phyloP scores from a whole-genome alignment of 2,888 invertebrate species.

The Cosmia trapezina region DNA sequence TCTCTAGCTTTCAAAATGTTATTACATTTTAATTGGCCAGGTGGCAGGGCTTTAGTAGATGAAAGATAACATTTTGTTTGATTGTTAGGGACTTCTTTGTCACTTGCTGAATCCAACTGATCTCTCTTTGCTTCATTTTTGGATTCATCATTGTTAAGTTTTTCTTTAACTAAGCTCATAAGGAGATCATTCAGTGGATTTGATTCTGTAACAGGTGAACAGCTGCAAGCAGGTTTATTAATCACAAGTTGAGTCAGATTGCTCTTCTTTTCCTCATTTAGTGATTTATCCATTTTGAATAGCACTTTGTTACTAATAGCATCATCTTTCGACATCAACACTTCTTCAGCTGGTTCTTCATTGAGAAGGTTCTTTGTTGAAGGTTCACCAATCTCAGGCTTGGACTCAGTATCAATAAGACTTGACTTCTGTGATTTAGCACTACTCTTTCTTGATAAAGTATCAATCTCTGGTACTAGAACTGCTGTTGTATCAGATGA shows the following conservation, averaged over 20 bases:
- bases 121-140: constrained; percentile 91
- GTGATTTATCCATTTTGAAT: constrained; percentile 84
- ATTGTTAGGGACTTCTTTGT: constrained; percentile 93
- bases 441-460: constrained; percentile 89
- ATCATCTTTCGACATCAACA: constrained; percentile 86
- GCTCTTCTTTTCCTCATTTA: constrained; percentile 83
- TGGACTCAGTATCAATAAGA: constrained; percentile 75
- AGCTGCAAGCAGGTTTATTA: constrained; percentile 86
- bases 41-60: constrained; percentile 94
- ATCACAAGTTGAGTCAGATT: constrained; percentile 85
- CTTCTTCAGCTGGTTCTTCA: constrained; percentile 81
- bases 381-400: constrained; percentile 78
- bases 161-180: constrained; percentile 88
- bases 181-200: constrained; percentile 88
- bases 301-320: constrained; percentile 87
- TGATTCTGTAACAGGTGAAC: constrained; percentile 85
- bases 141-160: constrained; percentile 91
- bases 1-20: constrained; percentile 96
- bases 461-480: constrained; percentile 76
- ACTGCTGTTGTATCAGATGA: constrained; percentile 69
- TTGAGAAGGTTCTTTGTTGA: constrained; percentile 84
- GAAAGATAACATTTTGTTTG: constrained; percentile 92
- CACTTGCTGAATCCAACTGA: constrained; percentile 83
- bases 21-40: constrained; percentile 97
- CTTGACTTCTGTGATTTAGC: constrained; percentile 90